Evolutionary conservation across 2,797 vertebrate genomes (phyloP).

Genomic region (Pantherophis alleghaniensis): DNA sequence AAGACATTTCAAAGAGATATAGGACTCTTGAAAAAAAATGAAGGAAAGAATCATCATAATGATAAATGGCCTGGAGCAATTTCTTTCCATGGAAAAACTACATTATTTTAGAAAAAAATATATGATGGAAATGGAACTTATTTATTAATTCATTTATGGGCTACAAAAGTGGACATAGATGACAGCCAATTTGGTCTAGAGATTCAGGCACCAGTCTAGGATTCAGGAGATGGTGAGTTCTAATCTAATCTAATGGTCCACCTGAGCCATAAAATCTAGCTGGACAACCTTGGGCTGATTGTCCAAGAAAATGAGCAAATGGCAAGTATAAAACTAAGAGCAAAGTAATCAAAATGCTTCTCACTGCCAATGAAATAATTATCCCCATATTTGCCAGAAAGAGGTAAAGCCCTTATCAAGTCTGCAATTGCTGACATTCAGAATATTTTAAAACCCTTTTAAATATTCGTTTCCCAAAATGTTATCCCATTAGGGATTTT

Average conservation of each 20-base stretch:
- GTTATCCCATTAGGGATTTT: slow-evolving; percentile 32
- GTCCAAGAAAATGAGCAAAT: background rate
- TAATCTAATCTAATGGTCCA: no score
- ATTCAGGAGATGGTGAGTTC: no score
- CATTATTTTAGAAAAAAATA: background rate
- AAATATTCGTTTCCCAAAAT: slow-evolving; percentile 56
- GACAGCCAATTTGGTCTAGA: background rate
- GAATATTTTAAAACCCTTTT: slow-evolving; percentile 39
- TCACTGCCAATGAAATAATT: slow-evolving; percentile 1
- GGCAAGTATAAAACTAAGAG: background rate
- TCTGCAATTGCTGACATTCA: slow-evolving; percentile 45
- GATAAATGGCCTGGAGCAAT: background rate
- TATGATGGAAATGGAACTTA: background rate
- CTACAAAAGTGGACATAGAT: background rate
- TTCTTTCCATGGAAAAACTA: background rate
- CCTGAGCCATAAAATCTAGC: no score
- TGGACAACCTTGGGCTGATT: background rate
- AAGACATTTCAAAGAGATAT: background rate
- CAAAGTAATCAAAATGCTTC: background rate
- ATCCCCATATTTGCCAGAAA: slow-evolving; percentile 41
- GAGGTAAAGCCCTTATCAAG: slow-evolving; percentile 3
- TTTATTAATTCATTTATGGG: background rate
- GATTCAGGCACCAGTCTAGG: no score
- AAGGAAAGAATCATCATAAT: background rate
- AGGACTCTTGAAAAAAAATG: background rate